Evolutionary conservation across 2,888 invertebrate genomes (phyloP).

Genomic region (Caenorhabditis japonica): DNA sequence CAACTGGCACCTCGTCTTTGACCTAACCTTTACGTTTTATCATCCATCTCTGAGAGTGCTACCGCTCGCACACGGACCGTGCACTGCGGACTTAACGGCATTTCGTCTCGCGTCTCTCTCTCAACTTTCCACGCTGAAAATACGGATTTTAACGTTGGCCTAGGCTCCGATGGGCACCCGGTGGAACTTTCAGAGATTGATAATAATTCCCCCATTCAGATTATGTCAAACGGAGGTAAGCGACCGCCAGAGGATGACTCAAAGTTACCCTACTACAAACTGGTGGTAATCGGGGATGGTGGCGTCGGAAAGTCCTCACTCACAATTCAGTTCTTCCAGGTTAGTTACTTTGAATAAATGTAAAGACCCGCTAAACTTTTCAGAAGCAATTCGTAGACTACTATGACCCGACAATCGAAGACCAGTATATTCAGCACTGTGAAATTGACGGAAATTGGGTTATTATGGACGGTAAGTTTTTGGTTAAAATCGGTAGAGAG

Average conservation of each 20-base stretch:
- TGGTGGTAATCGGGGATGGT: constrained; percentile 73
- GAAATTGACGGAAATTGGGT: constrained; percentile 91
- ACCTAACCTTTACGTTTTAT: too few relatives aligned
- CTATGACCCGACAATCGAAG: constrained; percentile 95
- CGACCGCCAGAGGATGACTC: constrained; percentile 73
- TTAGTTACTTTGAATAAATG: constrained; percentile 13
- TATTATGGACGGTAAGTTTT: constrained; percentile 72
- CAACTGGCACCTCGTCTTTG: too few relatives aligned
- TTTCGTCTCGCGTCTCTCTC: too few relatives aligned
- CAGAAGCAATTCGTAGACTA: constrained; percentile 90
- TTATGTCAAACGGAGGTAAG: constrained; percentile 50
- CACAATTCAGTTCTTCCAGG: constrained; percentile 94
- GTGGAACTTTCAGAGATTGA: too few relatives aligned
- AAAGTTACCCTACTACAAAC: constrained; percentile 71
- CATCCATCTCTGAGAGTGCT: too few relatives aligned
- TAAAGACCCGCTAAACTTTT: constrained; percentile 33
- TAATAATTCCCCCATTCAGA: neutral
- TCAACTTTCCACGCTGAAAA: too few relatives aligned
- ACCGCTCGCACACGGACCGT: too few relatives aligned
- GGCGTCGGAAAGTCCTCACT: constrained; percentile 87
- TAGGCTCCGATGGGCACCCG: too few relatives aligned
- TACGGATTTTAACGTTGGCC: too few relatives aligned
- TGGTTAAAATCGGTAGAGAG: neutral
- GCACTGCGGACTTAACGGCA: too few relatives aligned
- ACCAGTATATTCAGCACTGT: constrained; percentile 93